Evolutionary conservation across 2,888 invertebrate genomes (phyloP).

Genomic region (Lithophane leautieri): DNA sequence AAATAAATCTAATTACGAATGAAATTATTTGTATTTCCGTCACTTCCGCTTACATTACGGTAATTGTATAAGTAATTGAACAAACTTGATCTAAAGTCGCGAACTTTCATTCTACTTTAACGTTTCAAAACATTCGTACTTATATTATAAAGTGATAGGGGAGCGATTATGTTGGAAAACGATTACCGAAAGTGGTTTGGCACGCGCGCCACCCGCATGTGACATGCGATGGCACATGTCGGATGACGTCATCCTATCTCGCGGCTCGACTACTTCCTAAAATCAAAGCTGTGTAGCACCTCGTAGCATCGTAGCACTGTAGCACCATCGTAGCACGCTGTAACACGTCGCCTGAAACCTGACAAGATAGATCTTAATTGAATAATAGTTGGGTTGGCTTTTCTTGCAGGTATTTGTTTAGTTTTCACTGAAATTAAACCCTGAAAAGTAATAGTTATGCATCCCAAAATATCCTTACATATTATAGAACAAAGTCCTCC

Average conservation of each 20-base stretch:
- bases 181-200: conserved; percentile 83
- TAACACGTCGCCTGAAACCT: conserved; percentile 57
- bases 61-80: conserved; percentile 18
- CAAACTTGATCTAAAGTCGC: conserved; percentile 28
- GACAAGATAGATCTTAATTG: conserved; percentile 40
- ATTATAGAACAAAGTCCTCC: too few relatives aligned
- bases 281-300: conserved; percentile 75
- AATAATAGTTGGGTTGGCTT: conserved; percentile 25
- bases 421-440: background rate
- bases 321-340: conserved; percentile 39
- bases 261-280: conserved; percentile 69
- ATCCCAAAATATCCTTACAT: background rate
- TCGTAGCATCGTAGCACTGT: conserved; percentile 67
- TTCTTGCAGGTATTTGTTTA: conserved; percentile 3
- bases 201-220: conserved; percentile 84
- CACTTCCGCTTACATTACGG: conserved; percentile 1
- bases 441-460: background rate
- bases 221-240: conserved; percentile 71
- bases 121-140: conserved; percentile 52
- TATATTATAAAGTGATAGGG: conserved; percentile 73
- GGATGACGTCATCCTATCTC: conserved; percentile 70
- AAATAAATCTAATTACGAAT: conserved; percentile 5
- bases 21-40: background rate
- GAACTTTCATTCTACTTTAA: conserved; percentile 36
- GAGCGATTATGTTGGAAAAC: conserved; percentile 79